These are phyloP conservation scores for Parnassius mnemosyne DNA, from an alignment of 2,888 invertebrate genomes.

Conservation along the genomic window DNA sequence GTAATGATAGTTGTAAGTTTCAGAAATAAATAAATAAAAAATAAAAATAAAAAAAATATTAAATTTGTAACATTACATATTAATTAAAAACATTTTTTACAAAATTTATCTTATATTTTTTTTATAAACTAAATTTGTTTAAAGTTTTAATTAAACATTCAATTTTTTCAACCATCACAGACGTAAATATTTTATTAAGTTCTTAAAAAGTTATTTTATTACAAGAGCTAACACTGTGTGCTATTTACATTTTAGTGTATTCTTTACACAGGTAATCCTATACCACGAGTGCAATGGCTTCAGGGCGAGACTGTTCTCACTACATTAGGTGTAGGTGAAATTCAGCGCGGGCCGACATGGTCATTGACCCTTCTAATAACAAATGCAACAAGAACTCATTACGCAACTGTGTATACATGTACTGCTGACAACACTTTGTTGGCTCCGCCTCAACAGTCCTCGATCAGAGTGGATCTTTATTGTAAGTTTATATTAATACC, in stretches of 20 bases:
- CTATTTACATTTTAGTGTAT: conserved; percentile 6
- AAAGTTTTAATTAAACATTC: no score
- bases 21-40: no score
- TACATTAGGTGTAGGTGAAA: conserved; percentile 53
- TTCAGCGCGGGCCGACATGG: conserved; percentile 49
- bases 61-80: no score
- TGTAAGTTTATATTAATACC: no score
- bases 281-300: conserved; percentile 70
- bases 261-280: conserved; percentile 57
- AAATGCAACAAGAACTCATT: conserved; percentile 79
- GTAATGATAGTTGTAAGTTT: no score
- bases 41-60: no score
- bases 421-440: conserved; percentile 86
- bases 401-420: conserved; percentile 84
- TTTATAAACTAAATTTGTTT: no score
- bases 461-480: conserved; percentile 85
- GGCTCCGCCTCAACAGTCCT: conserved; percentile 82
- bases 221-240: background rate
- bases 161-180: no score
- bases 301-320: conserved; percentile 62
- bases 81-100: no score
- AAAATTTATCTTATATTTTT: no score
- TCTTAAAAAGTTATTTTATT: no score
- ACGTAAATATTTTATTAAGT: no score
- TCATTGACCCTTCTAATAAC: conserved; percentile 54